phyloP scores from a whole-genome alignment of 2,113 vertebrate genomes.

The Plectropomus leopardus region DNA sequence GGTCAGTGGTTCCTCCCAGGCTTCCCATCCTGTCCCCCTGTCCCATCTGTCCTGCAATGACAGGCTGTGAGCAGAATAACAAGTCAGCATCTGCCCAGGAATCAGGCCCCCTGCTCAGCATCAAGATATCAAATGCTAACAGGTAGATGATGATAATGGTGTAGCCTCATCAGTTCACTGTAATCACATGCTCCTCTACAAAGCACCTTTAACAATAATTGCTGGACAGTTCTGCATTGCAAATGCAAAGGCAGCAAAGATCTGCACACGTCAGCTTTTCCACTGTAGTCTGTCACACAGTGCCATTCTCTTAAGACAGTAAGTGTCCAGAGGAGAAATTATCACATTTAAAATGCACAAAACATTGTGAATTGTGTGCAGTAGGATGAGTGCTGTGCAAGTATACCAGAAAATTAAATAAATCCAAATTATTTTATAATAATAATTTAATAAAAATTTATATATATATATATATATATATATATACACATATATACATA shows the following conservation, averaged over 20 bases:
- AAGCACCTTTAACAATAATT: constrained; percentile 30
- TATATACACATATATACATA: too few relatives aligned
- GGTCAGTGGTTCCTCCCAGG: constrained; percentile 76
- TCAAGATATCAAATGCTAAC: constrained; percentile 73
- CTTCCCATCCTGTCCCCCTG: constrained; percentile 45
- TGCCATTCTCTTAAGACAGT: not conserved
- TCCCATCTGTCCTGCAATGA: constrained; percentile 81
- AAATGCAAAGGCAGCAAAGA: not conserved
- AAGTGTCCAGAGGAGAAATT: not conserved
- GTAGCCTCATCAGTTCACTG: constrained; percentile 21
- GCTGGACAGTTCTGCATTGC: not conserved
- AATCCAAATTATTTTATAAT: too few relatives aligned
- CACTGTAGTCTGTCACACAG: not conserved
- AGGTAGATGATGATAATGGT: constrained; percentile 60
- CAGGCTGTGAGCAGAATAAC: constrained; percentile 70
- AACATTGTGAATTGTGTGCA: not conserved
- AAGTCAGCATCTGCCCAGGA: constrained; percentile 74
- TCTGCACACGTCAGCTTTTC: not conserved
- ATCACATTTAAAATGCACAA: not conserved
- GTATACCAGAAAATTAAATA: not conserved
- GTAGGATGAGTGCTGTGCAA: not conserved
- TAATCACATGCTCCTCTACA: constrained; percentile 29
- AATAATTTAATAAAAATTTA: too few relatives aligned
- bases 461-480: too few relatives aligned
- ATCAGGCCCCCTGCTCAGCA: constrained; percentile 62